These are phyloP conservation scores for Mormyrus proboscirostris DNA, from an alignment of 2,797 vertebrate genomes.

Conservation along the genomic window DNA sequence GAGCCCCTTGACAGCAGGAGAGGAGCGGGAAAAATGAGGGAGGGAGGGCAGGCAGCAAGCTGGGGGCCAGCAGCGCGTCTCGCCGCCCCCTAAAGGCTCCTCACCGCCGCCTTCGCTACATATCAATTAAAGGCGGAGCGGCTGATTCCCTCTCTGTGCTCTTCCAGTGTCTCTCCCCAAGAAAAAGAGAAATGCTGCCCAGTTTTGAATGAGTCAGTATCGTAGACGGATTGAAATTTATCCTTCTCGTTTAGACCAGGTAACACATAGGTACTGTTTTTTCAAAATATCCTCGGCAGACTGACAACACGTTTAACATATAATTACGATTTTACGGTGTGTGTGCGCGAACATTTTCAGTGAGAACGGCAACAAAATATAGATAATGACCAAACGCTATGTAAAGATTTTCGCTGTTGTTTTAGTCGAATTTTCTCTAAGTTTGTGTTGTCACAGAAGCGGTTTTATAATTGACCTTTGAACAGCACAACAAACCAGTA, in stretches of 20 bases:
- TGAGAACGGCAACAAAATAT: background rate
- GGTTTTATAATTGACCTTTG: slow-evolving; percentile 16
- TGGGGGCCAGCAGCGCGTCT: background rate
- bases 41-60: background rate
- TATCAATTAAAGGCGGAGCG: background rate
- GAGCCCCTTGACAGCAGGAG: background rate
- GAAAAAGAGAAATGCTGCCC: background rate
- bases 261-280: background rate
- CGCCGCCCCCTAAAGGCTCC: background rate
- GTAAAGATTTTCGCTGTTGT: background rate
- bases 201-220: background rate
- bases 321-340: background rate
- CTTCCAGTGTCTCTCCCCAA: background rate
- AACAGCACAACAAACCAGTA: background rate
- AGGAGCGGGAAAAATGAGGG: background rate
- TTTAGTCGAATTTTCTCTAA: background rate
- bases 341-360: background rate
- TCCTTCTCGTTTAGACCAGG: background rate
- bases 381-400: background rate
- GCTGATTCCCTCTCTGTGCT: background rate
- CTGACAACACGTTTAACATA: background rate
- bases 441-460: background rate
- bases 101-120: background rate
- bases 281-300: background rate
- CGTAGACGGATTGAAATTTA: background rate